These are phyloP conservation scores for Pachypsylla venusta DNA, from an alignment of 1,140 invertebrate species.

Conservation along the genomic window DNA sequence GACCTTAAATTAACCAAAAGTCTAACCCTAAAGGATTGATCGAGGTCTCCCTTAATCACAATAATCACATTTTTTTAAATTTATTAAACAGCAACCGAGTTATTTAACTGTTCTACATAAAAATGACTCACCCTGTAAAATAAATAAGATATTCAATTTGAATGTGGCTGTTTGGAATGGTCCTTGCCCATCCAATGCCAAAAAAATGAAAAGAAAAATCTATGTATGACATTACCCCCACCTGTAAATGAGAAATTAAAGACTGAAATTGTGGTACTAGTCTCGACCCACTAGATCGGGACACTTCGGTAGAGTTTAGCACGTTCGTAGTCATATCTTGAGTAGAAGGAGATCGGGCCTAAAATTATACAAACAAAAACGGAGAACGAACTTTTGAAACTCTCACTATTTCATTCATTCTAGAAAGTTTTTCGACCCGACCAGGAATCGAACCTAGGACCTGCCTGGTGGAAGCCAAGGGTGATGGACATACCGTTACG, in stretches of 20 bases:
- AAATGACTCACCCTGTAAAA: no score
- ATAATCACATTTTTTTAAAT: no score
- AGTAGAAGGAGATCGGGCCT: conserved; percentile 15
- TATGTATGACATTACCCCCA: conserved; percentile 33
- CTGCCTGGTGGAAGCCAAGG: not conserved
- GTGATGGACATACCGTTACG: not conserved
- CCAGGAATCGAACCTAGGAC: no score
- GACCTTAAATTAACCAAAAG: no score
- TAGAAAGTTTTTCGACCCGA: no score
- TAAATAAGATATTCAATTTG: conserved; percentile 9
- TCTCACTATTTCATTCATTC: no score
- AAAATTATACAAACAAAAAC: conserved; percentile 14
- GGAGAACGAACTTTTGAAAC: not conserved
- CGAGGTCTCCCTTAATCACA: no score
- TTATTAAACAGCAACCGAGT: no score
- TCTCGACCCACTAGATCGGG: conserved; percentile 42
- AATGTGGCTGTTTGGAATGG: not conserved
- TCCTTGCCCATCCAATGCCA: not conserved
- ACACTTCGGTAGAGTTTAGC: no score
- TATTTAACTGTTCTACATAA: no score
- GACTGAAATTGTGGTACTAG: conserved; percentile 49
- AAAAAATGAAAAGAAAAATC: not conserved
- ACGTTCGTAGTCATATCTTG: conserved; percentile 15
- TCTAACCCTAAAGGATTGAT: no score
- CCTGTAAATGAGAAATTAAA: conserved; percentile 53